Evolutionary conservation across 2,113 vertebrate species (phyloP), one percentile per base, ranked within the genome.

Genomic region (Rafetus swinhoei): DNA sequence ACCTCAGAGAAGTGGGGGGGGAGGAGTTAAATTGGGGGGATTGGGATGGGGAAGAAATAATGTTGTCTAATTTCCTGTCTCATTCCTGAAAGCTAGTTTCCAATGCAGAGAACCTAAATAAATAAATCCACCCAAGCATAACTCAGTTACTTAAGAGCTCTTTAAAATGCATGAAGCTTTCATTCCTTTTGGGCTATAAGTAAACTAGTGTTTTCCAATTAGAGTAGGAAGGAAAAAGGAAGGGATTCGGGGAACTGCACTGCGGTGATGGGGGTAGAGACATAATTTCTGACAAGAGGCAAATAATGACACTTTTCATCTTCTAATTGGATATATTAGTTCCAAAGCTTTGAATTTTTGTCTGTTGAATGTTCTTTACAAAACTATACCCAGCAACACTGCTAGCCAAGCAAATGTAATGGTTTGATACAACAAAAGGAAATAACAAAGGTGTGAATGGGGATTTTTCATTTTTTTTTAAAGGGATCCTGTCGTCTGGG

Each of bases 351-450:
- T 93, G 92, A 27, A 92, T 90, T 90, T 87, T 85, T 29, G 55
- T 60, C 80, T 88, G 85, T 62, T 94, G 90, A 96, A 93, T 94
- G 88, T 39, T 84, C 69, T 94, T 87, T 55, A 92, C 56, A 93
- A 93, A 88, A 60, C 81, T 45, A 76, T 9, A 27, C 59, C 7
- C 79, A 80, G 76, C 59, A 80, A 89, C 88, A 25, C 69, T 87
- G 85, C 81, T 95, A 84, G 86, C 87, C 83, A 92, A 95, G 54
- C 89, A 95, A 54, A 54, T 14, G 14, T 83, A 89, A 90, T 56
- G 85, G 81, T 83, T 88, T 91, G 79, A 95, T 59, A 52, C 84
- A 87, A 90, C 60, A 81, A 91, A 88, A 92, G 90, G 88, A 82
- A 85, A 22, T 82, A 52, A 18, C 60, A 88, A 90, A 83, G 83